phyloP scores from a whole-genome alignment of 2,888 invertebrate genomes.

The Protophormia terraenovae region DNA sequence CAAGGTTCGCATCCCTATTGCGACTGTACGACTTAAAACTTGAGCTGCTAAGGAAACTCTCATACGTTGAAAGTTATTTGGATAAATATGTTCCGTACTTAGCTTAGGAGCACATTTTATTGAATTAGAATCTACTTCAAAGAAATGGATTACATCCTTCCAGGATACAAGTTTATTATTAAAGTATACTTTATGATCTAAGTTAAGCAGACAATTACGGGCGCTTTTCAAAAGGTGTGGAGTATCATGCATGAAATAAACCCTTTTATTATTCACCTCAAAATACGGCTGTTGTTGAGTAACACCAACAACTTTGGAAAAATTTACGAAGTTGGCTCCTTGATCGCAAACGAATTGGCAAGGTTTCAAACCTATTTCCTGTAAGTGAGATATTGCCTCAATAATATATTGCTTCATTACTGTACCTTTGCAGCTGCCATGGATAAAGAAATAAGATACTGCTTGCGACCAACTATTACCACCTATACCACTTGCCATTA shows the following conservation, averaged over 20 bases:
- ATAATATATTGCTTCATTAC: no score
- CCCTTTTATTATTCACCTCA: neutral
- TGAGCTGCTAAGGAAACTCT: neutral
- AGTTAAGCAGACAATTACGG: no score
- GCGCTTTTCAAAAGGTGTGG: no score
- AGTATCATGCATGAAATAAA: constrained; percentile 15
- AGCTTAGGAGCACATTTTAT: constrained; percentile 18
- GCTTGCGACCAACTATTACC: neutral
- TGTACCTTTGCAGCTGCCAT: neutral
- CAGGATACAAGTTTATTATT: neutral
- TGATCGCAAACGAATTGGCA: no score
- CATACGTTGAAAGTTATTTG: neutral
- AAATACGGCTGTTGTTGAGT: neutral
- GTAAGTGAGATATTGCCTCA: no score
- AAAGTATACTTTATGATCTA: neutral
- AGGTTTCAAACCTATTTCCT: no score
- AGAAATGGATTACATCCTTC: constrained; percentile 6
- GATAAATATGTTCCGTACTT: neutral
- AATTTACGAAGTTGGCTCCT: no score
- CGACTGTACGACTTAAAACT: neutral
- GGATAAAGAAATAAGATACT: no score
- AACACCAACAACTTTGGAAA: neutral
- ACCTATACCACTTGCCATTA: neutral
- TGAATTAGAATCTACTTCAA: neutral
- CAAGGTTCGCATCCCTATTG: neutral